Conservation (phyloP, 2,888 invertebrate genomes). For the Perizoma flavofasciatum region DNA sequence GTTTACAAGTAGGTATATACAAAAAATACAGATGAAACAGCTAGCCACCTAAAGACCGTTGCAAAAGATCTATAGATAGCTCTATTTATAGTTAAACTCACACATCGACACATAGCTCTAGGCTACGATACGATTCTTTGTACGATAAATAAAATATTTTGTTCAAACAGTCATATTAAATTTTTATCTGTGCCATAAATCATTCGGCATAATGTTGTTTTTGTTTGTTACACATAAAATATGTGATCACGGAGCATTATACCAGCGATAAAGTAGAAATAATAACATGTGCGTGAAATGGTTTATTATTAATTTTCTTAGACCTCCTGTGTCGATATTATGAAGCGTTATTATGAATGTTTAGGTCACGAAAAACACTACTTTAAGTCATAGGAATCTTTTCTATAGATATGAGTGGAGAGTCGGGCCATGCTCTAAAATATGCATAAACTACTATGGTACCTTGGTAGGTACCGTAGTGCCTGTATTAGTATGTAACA, state of each 20-base stretch:
- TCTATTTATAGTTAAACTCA: too few relatives aligned
- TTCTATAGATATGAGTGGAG: too few relatives aligned
- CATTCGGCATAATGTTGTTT: slow-evolving; percentile 47
- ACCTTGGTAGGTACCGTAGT: too few relatives aligned
- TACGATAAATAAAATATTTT: slow-evolving; percentile 41
- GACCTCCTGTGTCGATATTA: background rate
- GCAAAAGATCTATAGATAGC: too few relatives aligned
- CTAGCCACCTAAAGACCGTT: too few relatives aligned
- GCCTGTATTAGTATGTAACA: too few relatives aligned
- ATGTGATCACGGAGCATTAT: slow-evolving; percentile 27
- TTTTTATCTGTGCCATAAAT: slow-evolving; percentile 51
- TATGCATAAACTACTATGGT: too few relatives aligned
- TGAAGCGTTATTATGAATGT: too few relatives aligned
- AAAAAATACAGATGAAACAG: too few relatives aligned
- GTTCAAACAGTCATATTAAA: slow-evolving; percentile 32
- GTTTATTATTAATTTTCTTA: slow-evolving; percentile 14
- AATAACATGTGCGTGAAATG: slow-evolving; percentile 21
- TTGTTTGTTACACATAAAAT: slow-evolving; percentile 42
- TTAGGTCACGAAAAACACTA: background rate
- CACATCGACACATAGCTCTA: slow-evolving; percentile 5
- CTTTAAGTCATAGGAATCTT: background rate
- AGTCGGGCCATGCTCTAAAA: too few relatives aligned
- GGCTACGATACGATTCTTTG: slow-evolving; percentile 6
- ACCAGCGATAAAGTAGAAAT: slow-evolving; percentile 23
- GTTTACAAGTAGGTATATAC: too few relatives aligned